These are phyloP conservation scores for Triops cancriformis DNA, from an alignment of 1,140 invertebrate genomes.

Conservation along the genomic window DNA sequence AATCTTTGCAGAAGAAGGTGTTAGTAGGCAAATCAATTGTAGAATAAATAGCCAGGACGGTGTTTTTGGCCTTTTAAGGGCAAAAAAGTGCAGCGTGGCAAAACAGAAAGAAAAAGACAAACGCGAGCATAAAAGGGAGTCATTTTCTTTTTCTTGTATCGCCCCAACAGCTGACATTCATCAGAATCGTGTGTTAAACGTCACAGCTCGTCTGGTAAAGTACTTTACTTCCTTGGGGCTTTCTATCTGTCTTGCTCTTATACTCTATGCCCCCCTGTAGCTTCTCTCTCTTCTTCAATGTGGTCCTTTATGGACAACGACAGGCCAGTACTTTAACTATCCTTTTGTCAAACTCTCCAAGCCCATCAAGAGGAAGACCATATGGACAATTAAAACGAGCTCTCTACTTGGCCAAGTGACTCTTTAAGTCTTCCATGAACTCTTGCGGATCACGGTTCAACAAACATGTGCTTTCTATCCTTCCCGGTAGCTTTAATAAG, in stretches of 20 bases:
- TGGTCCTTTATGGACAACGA: background rate
- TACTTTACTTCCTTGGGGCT: background rate
- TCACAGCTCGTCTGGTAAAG: conserved; percentile 9
- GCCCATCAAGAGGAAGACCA: no score
- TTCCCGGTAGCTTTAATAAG: no score
- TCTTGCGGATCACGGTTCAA: no score
- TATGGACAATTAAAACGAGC: no score
- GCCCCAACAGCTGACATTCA: background rate
- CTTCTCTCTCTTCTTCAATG: background rate
- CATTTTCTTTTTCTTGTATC: background rate
- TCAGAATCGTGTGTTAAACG: background rate
- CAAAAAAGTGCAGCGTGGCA: background rate
- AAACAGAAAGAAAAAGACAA: no score
- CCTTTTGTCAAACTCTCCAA: no score
- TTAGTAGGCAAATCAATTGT: background rate
- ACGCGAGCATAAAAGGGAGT: background rate
- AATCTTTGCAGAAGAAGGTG: background rate
- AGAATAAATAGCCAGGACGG: background rate
- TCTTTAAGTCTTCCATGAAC: no score
- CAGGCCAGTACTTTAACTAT: no score
- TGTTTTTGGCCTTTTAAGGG: background rate
- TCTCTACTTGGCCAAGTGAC: no score
- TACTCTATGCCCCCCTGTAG: background rate
- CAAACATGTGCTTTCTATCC: no score
- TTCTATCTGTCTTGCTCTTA: background rate